These are phyloP conservation scores for Halyomorpha halys DNA, from an alignment of 1,140 invertebrate genomes.

Conservation along the genomic window DNA sequence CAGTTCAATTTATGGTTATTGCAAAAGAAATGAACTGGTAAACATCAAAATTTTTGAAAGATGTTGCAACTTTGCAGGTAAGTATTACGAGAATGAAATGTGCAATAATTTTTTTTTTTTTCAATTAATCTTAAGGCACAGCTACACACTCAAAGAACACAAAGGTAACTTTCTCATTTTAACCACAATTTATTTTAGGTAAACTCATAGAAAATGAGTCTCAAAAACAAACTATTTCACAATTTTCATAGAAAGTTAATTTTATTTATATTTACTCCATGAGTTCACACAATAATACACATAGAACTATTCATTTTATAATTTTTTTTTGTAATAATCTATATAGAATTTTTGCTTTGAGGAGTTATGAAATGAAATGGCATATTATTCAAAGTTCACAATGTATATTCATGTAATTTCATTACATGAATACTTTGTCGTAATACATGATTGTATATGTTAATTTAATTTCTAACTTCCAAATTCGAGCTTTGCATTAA, in stretches of 20 bases:
- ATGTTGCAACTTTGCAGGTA: conserved; percentile 13
- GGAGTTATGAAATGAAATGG: neutral
- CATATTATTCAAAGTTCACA: neutral
- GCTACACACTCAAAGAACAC: conserved; percentile 4
- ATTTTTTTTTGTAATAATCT: conserved; percentile 15
- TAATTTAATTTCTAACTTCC: conserved; percentile 7
- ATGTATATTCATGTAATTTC: neutral
- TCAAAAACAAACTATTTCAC: too few relatives aligned
- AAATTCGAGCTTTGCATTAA: conserved; percentile 5
- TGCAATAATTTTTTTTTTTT: conserved; percentile 3
- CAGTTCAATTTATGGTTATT: too few relatives aligned
- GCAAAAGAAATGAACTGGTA: too few relatives aligned
- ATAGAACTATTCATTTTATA: conserved; percentile 6
- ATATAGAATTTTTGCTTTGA: conserved; percentile 9
- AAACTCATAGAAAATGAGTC: conserved; percentile 16
- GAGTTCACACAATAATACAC: conserved; percentile 11
- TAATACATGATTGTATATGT: neutral
- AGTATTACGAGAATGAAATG: too few relatives aligned
- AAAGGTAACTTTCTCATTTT: conserved; percentile 12
- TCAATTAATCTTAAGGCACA: conserved; percentile 2
- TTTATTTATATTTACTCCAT: neutral
- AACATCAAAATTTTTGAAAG: neutral
- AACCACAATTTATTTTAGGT: neutral
- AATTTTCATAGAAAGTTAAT: too few relatives aligned
- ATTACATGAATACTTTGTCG: neutral